Percentiles rank a stretch among this genome's conserved stretches.
phyloP scores from a whole-genome alignment of 2,113 vertebrate genomes.

The Rhegmatorhina hoffmannsi region DNA sequence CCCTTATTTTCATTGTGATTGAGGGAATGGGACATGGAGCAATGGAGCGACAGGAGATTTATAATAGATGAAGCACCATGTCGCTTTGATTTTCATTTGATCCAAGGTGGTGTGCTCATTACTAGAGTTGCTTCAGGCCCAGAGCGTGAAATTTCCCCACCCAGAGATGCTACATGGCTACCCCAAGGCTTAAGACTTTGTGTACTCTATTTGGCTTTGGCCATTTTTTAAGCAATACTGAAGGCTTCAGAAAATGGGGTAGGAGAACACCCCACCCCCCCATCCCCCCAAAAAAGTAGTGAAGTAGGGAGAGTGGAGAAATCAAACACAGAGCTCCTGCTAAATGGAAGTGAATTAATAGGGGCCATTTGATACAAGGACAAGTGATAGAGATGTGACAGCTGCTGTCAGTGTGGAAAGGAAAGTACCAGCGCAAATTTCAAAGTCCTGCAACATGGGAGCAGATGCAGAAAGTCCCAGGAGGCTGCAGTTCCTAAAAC shows the following conservation, averaged over 20 bases:
- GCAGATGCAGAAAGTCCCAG: not conserved
- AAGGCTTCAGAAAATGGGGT: not conserved
- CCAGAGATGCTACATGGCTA: not conserved
- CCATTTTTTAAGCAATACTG: not conserved
- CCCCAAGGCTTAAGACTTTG: not conserved
- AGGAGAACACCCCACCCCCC: not conserved
- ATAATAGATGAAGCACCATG: not conserved
- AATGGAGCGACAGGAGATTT: not conserved
- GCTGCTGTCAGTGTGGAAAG: not conserved
- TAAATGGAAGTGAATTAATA: not conserved
- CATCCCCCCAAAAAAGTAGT: not conserved
- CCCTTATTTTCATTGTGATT: not conserved
- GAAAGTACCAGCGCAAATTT: not conserved
- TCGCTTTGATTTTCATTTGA: conserved; percentile 18
- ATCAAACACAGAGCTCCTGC: not conserved
- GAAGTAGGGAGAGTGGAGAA: not conserved
- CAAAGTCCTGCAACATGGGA: not conserved
- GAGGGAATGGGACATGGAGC: not conserved
- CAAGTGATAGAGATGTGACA: not conserved
- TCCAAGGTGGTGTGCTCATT: conserved; percentile 19
- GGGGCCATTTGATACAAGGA: not conserved
- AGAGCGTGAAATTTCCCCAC: not conserved
- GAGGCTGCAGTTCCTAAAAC: not conserved
- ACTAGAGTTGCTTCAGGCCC: not conserved
- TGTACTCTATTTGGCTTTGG: not conserved